phyloP scores from a whole-genome alignment of 2,113 vertebrate genomes.

The Rhizomys pruinosus region DNA sequence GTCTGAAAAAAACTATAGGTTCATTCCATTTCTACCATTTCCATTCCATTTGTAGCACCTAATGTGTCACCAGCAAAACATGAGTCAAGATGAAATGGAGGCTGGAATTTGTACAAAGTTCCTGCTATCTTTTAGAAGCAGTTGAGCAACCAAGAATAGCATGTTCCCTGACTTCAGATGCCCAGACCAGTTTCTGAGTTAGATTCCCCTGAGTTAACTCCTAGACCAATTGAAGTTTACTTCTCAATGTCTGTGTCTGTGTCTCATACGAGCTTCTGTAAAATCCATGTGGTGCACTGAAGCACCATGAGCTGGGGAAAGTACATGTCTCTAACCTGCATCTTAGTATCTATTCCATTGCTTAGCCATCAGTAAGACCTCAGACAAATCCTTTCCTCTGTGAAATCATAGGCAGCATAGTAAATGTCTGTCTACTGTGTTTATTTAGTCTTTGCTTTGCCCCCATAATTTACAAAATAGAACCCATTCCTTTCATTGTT shows the following conservation, averaged over 20 bases:
- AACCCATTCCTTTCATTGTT: background rate
- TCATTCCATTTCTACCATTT: no score
- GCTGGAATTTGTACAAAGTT: background rate
- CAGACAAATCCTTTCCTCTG: background rate
- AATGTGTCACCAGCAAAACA: background rate
- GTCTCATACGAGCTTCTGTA: background rate
- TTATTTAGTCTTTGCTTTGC: background rate
- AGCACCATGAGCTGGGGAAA: background rate
- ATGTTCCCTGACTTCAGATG: background rate
- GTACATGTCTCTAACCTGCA: background rate
- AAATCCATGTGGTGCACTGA: background rate
- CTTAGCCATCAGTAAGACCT: background rate
- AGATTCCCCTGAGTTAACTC: background rate
- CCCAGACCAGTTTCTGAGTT: background rate
- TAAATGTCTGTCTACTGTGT: background rate
- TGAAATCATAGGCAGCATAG: background rate
- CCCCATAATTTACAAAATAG: background rate
- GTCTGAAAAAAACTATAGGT: no score
- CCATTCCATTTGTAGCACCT: background rate
- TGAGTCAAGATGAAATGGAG: background rate
- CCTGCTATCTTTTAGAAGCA: background rate
- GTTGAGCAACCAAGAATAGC: background rate
- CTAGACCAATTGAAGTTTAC: constrained; percentile 1
- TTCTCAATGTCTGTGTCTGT: constrained; percentile 16
- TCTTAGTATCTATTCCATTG: background rate